Evolutionary conservation across 2,888 invertebrate species (phyloP).

Genomic region (Parasteatoda lunata): DNA sequence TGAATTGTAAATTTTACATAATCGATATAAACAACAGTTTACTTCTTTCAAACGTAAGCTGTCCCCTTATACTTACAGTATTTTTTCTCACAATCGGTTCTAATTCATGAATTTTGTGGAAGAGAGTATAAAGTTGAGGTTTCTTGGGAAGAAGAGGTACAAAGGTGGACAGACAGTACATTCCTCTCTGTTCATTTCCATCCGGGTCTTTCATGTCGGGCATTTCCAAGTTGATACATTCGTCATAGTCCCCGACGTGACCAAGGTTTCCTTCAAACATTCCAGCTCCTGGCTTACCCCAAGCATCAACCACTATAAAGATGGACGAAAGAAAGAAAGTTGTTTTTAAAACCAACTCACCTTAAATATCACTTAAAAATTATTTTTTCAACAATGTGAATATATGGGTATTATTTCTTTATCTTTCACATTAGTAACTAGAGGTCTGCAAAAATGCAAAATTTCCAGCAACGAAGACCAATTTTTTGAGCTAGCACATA

Average conservation of each 20-base stretch:
- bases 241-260: conserved; percentile 60
- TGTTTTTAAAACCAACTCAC: no score
- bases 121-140: conserved; percentile 59
- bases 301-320: conserved; percentile 58
- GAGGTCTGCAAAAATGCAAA: no score
- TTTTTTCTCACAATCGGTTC: conserved; percentile 32
- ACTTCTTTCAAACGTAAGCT: no score
- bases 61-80: conserved; percentile 34
- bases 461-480: no score
- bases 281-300: conserved; percentile 63
- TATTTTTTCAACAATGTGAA: no score
- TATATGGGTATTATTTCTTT: no score
- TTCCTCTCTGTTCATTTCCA: conserved; percentile 44
- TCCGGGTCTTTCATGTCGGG: conserved; percentile 57
- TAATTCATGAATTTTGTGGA: conserved; percentile 50
- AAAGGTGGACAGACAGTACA: conserved; percentile 58
- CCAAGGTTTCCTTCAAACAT: conserved; percentile 58
- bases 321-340: neutral
- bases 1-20: no score
- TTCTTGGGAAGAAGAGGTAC: conserved; percentile 59
- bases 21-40: no score
- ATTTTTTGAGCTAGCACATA: no score
- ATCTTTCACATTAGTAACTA: no score
- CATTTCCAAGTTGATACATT: conserved; percentile 53
- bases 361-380: no score